phyloP scores from a whole-genome alignment of 2,113 vertebrate species.

The Eleginops maclovinus region DNA sequence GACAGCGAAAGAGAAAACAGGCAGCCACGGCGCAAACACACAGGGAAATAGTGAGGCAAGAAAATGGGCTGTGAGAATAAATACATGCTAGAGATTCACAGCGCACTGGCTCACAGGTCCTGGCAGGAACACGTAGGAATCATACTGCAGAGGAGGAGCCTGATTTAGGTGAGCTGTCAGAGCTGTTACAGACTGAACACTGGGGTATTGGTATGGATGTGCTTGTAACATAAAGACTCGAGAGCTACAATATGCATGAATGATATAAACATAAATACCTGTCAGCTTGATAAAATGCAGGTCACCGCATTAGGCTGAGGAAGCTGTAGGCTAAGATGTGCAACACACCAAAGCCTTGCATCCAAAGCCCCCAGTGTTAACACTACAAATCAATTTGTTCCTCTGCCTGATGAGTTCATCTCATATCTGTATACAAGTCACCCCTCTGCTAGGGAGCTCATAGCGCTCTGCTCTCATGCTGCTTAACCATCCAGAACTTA shows the following conservation, averaged over 20 bases:
- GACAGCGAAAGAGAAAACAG: constrained; percentile 66
- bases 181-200: constrained; percentile 59
- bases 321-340: constrained; percentile 31
- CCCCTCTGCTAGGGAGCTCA: constrained; percentile 53
- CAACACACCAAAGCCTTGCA: constrained; percentile 52
- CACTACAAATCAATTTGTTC: constrained; percentile 51
- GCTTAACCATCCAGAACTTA: constrained; percentile 73
- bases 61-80: constrained; percentile 78
- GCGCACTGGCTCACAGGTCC: constrained; percentile 67
- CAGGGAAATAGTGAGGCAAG: constrained; percentile 67
- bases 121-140: constrained; percentile 74
- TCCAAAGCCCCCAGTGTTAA: too few species aligned
- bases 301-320: constrained; percentile 19
- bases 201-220: constrained; percentile 45
- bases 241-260: constrained; percentile 32
- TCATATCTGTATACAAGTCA: constrained; percentile 65
- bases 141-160: constrained; percentile 81
- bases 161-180: constrained; percentile 77
- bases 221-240: constrained; percentile 48
- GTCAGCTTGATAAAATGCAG: constrained; percentile 53
- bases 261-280: constrained; percentile 56
- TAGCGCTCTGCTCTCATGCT: constrained; percentile 56
- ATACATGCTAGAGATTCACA: constrained; percentile 74
- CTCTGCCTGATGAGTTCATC: constrained; percentile 44
- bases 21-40: constrained; percentile 58